Conservation (phyloP, 2,113 vertebrate species). For the Arothron firmamentum region DNA sequence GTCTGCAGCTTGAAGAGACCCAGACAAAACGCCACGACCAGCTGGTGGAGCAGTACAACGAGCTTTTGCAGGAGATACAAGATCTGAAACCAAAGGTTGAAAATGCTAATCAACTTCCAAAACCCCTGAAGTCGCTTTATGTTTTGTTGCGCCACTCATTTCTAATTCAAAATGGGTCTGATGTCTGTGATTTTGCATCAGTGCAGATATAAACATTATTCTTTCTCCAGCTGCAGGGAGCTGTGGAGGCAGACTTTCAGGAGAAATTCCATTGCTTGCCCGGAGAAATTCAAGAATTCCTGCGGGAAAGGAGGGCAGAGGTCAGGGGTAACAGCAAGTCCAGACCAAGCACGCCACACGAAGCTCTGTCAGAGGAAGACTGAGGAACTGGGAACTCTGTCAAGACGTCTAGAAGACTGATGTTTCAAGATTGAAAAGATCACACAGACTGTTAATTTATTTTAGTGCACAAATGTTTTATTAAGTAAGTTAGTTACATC, state of each 20-base stretch:
- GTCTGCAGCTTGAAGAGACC: constrained; percentile 88
- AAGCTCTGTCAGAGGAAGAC: constrained; percentile 66
- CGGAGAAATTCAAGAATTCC: constrained; percentile 90
- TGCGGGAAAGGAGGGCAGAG: constrained; percentile 80
- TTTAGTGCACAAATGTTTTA: constrained; percentile 38
- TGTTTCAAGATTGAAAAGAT: neutral
- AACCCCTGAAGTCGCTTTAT: too few relatives aligned
- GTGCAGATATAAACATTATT: neutral
- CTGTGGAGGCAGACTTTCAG: constrained; percentile 89
- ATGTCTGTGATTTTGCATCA: too few relatives aligned
- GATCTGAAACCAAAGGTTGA: constrained; percentile 93
- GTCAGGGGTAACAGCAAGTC: constrained; percentile 57
- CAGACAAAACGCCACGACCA: constrained; percentile 94
- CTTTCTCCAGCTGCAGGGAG: constrained; percentile 80
- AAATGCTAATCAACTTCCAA: neutral
- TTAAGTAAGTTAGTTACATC: constrained; percentile 3
- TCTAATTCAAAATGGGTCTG: too few relatives aligned
- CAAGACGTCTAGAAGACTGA: neutral
- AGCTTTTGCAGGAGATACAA: constrained; percentile 90
- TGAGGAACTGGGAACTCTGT: constrained; percentile 14
- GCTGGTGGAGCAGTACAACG: constrained; percentile 90
- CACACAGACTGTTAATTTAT: constrained; percentile 54
- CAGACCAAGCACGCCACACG: constrained; percentile 55
- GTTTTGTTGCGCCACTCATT: too few relatives aligned
- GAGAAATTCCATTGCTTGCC: constrained; percentile 92